Conservation (phyloP, 2,888 invertebrate genomes). For the Epirrita christyi region DNA sequence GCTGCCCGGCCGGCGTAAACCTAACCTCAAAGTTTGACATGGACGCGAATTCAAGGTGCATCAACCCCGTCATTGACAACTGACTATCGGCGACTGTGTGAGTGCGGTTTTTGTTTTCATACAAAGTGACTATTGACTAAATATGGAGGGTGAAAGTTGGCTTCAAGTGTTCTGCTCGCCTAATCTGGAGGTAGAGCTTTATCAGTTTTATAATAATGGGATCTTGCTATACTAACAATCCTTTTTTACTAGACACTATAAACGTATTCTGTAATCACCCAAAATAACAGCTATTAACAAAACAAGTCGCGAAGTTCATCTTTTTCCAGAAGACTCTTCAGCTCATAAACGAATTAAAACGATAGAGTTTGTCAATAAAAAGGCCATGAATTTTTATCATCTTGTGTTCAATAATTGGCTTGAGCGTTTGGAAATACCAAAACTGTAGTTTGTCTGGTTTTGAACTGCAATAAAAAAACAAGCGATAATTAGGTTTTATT, state of each 20-base stretch:
- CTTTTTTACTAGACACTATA: too few relatives aligned
- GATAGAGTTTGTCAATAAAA: constrained; percentile 27
- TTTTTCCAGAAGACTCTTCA: constrained; percentile 2
- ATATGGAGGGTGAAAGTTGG: constrained; percentile 62
- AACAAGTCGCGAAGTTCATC: neutral
- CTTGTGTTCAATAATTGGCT: constrained; percentile 39
- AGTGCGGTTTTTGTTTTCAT: constrained; percentile 70
- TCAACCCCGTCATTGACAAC: constrained; percentile 58
- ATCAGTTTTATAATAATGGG: constrained; percentile 16
- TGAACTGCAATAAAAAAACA: constrained; percentile 11
- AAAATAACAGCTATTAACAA: constrained; percentile 5
- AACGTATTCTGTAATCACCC: neutral
- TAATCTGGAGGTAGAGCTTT: constrained; percentile 39
- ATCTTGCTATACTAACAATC: constrained; percentile 3
- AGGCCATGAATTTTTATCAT: constrained; percentile 39
- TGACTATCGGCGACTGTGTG: constrained; percentile 63
- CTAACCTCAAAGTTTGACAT: constrained; percentile 59
- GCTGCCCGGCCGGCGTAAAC: constrained; percentile 55
- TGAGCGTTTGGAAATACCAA: constrained; percentile 47
- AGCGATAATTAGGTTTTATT: neutral
- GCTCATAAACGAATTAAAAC: constrained; percentile 3
- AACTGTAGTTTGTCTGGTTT: constrained; percentile 25
- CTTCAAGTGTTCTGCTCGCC: constrained; percentile 56
- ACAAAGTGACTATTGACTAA: constrained; percentile 59
- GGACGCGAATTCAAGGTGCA: constrained; percentile 62